Evolutionary conservation across 1,140 invertebrate species (phyloP).

Genomic region (Nautilus pompilius): DNA sequence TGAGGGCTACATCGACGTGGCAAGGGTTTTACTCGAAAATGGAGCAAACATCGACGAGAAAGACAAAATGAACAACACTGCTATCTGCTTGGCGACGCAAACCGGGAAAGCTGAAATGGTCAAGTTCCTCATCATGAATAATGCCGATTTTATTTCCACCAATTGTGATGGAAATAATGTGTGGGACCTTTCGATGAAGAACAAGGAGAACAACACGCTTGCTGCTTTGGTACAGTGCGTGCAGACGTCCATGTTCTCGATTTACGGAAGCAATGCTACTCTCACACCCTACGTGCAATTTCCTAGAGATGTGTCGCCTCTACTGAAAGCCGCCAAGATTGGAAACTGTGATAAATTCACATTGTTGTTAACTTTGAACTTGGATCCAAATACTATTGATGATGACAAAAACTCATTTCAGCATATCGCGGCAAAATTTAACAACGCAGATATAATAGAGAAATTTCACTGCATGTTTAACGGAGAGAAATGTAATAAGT

Average conservation of each 20-base stretch:
- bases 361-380: conserved; percentile 30
- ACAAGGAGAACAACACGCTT: conserved; percentile 23
- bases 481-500: conserved; percentile 34
- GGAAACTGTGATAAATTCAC: conserved; percentile 33
- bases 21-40: conserved; percentile 22
- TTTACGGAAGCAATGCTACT: background rate
- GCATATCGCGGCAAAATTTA: conserved; percentile 61
- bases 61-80: conserved; percentile 40
- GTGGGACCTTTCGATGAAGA: conserved; percentile 37
- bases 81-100: conserved; percentile 35
- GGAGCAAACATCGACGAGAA: conserved; percentile 25
- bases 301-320: conserved; percentile 11
- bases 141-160: conserved; percentile 28
- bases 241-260: too few relatives aligned
- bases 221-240: conserved; percentile 20
- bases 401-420: conserved; percentile 56
- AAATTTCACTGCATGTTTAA: conserved; percentile 43
- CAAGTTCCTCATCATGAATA: conserved; percentile 29
- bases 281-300: background rate
- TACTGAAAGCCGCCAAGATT: conserved; percentile 30
- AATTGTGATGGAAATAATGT: conserved; percentile 38
- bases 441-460: conserved; percentile 55
- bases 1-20: conserved; percentile 34
- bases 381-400: conserved; percentile 46
- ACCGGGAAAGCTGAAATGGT: conserved; percentile 29